Evolutionary conservation across 2,888 invertebrate genomes (phyloP), one percentile per base, ranked within the genome.

Genomic region (Venusia cambrica): DNA sequence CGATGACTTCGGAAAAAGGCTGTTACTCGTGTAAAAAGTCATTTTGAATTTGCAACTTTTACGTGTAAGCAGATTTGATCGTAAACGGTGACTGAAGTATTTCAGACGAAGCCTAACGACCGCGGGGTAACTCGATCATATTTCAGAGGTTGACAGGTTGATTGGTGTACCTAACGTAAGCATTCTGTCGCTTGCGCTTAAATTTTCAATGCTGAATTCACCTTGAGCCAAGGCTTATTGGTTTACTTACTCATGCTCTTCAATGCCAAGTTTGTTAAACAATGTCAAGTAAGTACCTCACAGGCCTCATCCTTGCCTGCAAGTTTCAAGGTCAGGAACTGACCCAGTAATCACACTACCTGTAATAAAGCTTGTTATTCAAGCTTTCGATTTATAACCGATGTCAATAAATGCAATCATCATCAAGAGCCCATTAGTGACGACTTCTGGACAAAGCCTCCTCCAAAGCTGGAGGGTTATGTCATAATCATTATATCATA

Each of bases 121-220:
- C 39, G 32, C 38, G 39, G 53, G 59, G 51, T 48, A 42, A 55
- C 45, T 39, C 47, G 45, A 41, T 45, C 42, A 58, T 72, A 73
- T 73, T 69, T 80, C 76, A 81, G 56, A 58, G 42, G 54, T 51
- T 73, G 85, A 85, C 84, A 79, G 55, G 66, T 72, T 80, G 70
- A 85, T 84, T 79, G 70, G 56, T 42, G 57, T 52, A n/a, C n/a
- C n/a, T n/a, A 46, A 63, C 59, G 62, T 68, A 63, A 68, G 63
- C 66, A 51, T 56, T 68, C 58, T 42, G 60, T 55, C 52, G 71
- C 46, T 75, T 68, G 68, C 46, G 51, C 69, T 48, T 68, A 77
- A 80, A 73, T 30, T 76, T 80, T 77, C 46, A 79, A 45, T 43
- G 54, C 50, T 66, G 51, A 52, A 68, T 71, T 80, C 64, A 78